These are phyloP conservation scores for Peromyscus attwateri DNA, from an alignment of 2,797 vertebrate genomes.

Conservation along the genomic window DNA sequence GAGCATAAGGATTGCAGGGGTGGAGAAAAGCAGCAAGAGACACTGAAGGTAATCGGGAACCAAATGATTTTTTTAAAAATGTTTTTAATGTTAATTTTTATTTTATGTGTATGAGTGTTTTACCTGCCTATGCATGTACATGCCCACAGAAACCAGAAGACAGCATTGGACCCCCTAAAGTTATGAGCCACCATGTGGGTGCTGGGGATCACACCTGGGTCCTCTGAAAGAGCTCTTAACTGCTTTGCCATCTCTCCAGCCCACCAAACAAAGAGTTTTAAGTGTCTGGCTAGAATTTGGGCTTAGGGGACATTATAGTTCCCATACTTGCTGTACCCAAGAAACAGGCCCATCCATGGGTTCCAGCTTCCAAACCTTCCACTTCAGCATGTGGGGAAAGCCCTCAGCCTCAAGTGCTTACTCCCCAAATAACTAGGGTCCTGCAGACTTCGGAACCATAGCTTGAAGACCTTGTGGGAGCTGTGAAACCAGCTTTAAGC, in stretches of 20 bases:
- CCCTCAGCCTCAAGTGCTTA: slow-evolving; percentile 27
- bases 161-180: neutral
- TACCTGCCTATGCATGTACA: neutral
- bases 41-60: neutral
- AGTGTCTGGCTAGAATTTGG: slow-evolving; percentile 8
- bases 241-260: neutral
- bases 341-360: slow-evolving; percentile 11
- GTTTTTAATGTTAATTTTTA: neutral
- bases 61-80: neutral
- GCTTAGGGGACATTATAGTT: slow-evolving; percentile 16
- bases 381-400: neutral
- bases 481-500: neutral
- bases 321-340: neutral
- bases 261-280: neutral
- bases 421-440: neutral
- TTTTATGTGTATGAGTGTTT: neutral
- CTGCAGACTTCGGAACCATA: slow-evolving; percentile 16
- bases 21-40: neutral
- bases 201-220: neutral
- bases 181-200: neutral
- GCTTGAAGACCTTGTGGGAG: neutral
- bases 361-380: neutral
- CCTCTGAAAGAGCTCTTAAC: neutral
- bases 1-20: neutral
- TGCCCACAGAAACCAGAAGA: neutral